phyloP scores from a whole-genome alignment of 2,113 vertebrate genomes.

The Anseranas semipalmata region DNA sequence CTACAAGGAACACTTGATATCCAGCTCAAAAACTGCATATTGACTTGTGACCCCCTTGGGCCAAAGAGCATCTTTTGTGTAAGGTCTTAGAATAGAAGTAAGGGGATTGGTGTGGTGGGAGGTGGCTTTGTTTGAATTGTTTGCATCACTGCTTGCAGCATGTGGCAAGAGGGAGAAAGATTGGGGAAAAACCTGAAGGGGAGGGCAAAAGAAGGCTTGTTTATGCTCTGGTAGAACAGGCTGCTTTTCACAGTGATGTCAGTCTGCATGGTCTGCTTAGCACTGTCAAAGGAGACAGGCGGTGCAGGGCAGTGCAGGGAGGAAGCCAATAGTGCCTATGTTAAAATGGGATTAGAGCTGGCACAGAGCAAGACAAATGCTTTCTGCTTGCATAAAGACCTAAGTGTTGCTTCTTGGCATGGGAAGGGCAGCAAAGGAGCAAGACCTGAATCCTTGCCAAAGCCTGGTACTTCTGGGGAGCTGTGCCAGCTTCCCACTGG shows the following conservation, averaged over 20 bases:
- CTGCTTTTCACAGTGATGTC: accelerated
- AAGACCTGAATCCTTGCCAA: accelerated
- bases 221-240: background rate
- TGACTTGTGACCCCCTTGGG: slow-evolving; percentile 29
- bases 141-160: background rate
- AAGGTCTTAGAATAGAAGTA: background rate
- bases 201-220: background rate
- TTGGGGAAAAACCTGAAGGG: background rate
- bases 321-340: accelerated
- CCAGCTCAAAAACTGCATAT: background rate
- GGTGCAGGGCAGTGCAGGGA: background rate
- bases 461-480: background rate
- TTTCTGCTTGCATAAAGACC: background rate
- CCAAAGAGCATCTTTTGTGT: background rate
- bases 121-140: background rate
- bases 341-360: background rate
- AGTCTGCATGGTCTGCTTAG: accelerated
- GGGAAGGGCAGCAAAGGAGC: background rate
- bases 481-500: background rate
- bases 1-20: background rate
- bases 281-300: background rate
- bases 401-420: accelerated
- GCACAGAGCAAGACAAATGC: background rate
- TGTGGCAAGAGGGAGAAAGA: background rate
- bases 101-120: background rate